These are phyloP conservation scores for Corydoras maculifer DNA, from an alignment of 2,113 vertebrate species.

Conservation along the genomic window DNA sequence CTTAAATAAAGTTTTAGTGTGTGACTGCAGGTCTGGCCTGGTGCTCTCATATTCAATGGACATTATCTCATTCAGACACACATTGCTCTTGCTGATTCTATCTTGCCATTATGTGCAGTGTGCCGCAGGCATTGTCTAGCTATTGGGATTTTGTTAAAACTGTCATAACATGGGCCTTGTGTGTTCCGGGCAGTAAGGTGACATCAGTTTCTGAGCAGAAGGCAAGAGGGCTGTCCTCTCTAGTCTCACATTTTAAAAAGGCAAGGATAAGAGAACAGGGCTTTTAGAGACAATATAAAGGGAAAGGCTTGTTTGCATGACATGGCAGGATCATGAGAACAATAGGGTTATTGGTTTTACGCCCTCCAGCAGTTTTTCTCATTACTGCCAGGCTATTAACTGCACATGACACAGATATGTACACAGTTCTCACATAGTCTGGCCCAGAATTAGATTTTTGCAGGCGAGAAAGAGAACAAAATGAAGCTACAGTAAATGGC, in stretches of 20 bases:
- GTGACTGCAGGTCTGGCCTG: conserved; percentile 31
- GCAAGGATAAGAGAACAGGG: not conserved
- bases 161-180: conserved; percentile 57
- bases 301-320: conserved; percentile 6
- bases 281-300: not conserved
- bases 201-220: conserved; percentile 58
- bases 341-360: conserved; percentile 25
- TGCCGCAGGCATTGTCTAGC: conserved; percentile 47
- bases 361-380: conserved; percentile 25
- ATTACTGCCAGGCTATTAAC: conserved; percentile 27
- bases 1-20: conserved; percentile 16
- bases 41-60: conserved; percentile 49
- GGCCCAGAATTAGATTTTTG: conserved; percentile 58
- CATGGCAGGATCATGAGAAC: not conserved
- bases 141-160: conserved; percentile 57
- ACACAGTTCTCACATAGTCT: conserved; percentile 29
- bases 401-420: conserved; percentile 23
- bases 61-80: conserved; percentile 62
- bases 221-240: conserved; percentile 48
- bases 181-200: conserved; percentile 61
- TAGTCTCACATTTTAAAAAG: conserved; percentile 3
- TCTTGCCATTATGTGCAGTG: conserved; percentile 60
- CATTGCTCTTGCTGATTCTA: conserved; percentile 63
- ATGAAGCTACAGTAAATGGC: conserved; percentile 38
- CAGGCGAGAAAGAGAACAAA: conserved; percentile 52